phyloP scores from a whole-genome alignment of 1,140 invertebrate genomes.

The Neodiprion virginianus region DNA sequence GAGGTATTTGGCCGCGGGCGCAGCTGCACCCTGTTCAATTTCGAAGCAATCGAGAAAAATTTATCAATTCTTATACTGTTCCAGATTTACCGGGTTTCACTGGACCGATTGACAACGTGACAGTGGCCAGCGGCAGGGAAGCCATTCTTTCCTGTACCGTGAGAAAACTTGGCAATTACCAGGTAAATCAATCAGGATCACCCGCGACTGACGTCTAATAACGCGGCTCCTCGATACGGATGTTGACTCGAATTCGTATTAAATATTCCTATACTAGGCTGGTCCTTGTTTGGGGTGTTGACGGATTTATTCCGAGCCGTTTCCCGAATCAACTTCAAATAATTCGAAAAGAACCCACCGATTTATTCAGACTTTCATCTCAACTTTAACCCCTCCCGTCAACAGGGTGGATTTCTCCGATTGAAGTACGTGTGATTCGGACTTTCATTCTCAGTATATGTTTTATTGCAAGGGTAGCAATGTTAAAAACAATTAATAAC shows the following conservation, averaged over 20 bases:
- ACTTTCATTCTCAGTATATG: no score
- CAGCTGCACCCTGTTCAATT: neutral
- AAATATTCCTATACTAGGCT: neutral
- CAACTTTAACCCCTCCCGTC: no score
- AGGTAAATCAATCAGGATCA: slow-evolving; percentile 65
- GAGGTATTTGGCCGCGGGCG: neutral
- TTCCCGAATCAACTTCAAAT: no score
- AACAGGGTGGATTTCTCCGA: no score
- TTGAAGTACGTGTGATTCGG: no score
- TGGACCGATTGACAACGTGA: slow-evolving; percentile 81
- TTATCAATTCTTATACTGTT: slow-evolving; percentile 18
- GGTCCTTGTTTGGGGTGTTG: neutral
- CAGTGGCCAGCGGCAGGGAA: slow-evolving; percentile 81
- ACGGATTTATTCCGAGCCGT: no score
- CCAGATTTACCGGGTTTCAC: slow-evolving; percentile 74
- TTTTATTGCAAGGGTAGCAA: no score
- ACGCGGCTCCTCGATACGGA: neutral
- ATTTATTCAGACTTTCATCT: no score
- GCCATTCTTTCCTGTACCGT: slow-evolving; percentile 84
- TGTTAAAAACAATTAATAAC: no score
- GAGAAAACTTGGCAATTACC: slow-evolving; percentile 81
- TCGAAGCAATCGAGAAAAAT: slow-evolving; percentile 12
- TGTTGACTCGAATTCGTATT: no score
- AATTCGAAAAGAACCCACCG: no score
- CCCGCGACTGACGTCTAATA: neutral